These are phyloP conservation scores for Catagonus wagneri DNA, from an alignment of 2,113 vertebrate species.

Conservation along the genomic window DNA sequence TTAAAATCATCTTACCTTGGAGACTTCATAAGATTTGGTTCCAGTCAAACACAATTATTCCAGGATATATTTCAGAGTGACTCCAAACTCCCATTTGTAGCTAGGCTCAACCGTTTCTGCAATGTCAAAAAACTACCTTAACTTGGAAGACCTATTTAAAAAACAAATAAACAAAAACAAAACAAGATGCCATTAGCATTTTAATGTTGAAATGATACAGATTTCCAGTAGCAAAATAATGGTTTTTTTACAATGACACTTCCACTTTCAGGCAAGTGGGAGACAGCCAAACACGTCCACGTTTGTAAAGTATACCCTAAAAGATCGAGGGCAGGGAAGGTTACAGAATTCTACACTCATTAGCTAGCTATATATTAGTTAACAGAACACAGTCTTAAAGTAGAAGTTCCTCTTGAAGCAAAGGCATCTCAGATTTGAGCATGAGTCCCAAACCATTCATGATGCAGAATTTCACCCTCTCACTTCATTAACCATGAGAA, in stretches of 20 bases:
- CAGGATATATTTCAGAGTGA: conserved; percentile 82
- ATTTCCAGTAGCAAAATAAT: conserved; percentile 55
- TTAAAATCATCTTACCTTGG: conserved; percentile 88
- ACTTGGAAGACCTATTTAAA: conserved; percentile 83
- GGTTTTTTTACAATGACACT: conserved; percentile 68
- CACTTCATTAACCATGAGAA: neutral
- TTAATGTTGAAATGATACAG: conserved; percentile 69
- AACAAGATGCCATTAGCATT: conserved; percentile 81
- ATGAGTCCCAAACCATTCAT: neutral
- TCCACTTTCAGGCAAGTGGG: conserved; percentile 48
- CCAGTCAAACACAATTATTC: conserved; percentile 87
- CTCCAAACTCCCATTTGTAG: conserved; percentile 86
- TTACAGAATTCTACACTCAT: conserved; percentile 26
- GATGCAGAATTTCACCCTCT: neutral
- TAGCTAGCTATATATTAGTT: neutral
- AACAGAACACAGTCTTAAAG: neutral
- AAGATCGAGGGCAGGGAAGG: neutral
- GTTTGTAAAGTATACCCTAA: neutral
- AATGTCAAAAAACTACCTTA: conserved; percentile 81
- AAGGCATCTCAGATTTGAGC: neutral
- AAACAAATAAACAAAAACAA: conserved; percentile 68
- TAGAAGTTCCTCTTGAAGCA: neutral
- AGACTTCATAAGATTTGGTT: conserved; percentile 85
- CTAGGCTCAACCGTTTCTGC: conserved; percentile 84
- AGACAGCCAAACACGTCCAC: neutral